Conservation (phyloP, 1,140 invertebrate genomes). For the Drosophila aff. region DNA sequence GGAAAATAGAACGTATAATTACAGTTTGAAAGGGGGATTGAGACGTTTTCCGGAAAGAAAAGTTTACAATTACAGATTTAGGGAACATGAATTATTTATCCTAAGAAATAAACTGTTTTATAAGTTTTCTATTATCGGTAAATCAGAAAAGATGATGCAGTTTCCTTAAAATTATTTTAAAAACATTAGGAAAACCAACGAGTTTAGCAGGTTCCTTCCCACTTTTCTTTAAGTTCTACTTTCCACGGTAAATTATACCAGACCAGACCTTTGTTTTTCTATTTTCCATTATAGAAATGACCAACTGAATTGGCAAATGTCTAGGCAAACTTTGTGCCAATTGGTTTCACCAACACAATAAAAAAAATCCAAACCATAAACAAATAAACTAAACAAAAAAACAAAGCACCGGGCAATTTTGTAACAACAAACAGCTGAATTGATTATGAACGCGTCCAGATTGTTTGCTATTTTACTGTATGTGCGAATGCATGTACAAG, state of each 20-base stretch:
- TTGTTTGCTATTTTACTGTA: slow-evolving; percentile 18
- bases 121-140: too few species aligned
- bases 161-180: background rate
- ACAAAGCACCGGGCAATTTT: slow-evolving; percentile 41
- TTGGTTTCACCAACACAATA: slow-evolving; percentile 35
- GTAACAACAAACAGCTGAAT: slow-evolving; percentile 74
- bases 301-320: slow-evolving; percentile 46
- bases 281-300: slow-evolving; percentile 22
- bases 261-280: background rate
- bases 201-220: background rate
- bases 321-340: slow-evolving; percentile 52
- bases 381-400: slow-evolving; percentile 36
- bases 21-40: background rate
- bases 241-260: background rate
- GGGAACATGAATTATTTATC: background rate
- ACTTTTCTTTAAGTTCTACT: background rate
- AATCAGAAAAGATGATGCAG: too few species aligned
- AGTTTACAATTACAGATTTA: too few species aligned
- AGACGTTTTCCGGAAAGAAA: background rate
- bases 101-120: background rate
- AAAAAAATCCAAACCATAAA: slow-evolving; percentile 7
- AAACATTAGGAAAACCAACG: background rate
- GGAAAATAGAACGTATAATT: too few species aligned
- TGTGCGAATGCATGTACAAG: slow-evolving; percentile 42
- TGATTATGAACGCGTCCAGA: slow-evolving; percentile 64